Evolutionary conservation across 2,888 invertebrate species (phyloP).

Genomic region (Nebria brevicollis): DNA sequence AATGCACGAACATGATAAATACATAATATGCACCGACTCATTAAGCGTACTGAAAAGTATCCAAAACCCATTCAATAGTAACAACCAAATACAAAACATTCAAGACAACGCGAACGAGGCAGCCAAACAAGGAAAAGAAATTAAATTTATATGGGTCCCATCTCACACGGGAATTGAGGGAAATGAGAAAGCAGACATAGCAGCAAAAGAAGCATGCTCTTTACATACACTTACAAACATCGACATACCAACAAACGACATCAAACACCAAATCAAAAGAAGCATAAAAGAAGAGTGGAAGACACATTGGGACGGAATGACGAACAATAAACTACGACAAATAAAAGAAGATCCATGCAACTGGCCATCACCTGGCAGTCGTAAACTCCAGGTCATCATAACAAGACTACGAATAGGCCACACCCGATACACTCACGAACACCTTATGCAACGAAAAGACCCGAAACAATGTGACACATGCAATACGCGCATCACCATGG

Average conservation of each 20-base stretch:
- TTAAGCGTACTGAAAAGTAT: constrained; percentile 11
- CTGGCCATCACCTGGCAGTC: too few relatives aligned
- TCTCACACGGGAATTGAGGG: constrained; percentile 23
- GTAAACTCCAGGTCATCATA: background rate
- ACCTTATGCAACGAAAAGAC: constrained; percentile 25
- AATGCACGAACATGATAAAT: constrained; percentile 6
- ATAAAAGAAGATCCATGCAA: background rate
- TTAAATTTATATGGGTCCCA: constrained; percentile 21
- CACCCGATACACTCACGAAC: constrained; percentile 18
- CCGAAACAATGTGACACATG: constrained; percentile 16
- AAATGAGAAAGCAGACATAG: constrained; percentile 30
- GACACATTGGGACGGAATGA: constrained; percentile 14
- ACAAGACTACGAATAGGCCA: constrained; percentile 28
- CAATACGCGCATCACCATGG: constrained; percentile 10
- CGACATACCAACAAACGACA: background rate
- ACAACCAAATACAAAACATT: background rate
- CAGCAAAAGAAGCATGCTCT: constrained; percentile 22
- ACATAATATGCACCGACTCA: constrained; percentile 17
- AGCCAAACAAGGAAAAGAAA: constrained; percentile 5
- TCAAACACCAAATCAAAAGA: constrained; percentile 18
- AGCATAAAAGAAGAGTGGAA: constrained; percentile 19
- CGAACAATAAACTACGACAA: constrained; percentile 27
- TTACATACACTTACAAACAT: background rate
- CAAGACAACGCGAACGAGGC: too few relatives aligned
- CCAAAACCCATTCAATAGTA: constrained; percentile 5